Evolutionary conservation across 2,113 vertebrate genomes (phyloP).

Genomic region (Tupaia chinensis): DNA sequence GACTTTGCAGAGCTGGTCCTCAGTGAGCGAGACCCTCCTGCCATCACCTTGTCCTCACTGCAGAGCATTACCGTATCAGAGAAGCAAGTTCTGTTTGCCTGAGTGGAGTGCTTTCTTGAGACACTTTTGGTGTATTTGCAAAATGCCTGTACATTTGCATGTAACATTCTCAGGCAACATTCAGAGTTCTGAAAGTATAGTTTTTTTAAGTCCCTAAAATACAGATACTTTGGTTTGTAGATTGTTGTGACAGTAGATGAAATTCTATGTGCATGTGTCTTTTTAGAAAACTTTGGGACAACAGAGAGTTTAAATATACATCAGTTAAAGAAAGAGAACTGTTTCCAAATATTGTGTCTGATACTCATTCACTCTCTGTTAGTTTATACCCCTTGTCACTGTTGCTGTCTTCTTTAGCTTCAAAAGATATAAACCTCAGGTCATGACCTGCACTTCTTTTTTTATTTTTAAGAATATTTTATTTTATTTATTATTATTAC

Average conservation of each 20-base stretch:
- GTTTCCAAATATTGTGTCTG: neutral
- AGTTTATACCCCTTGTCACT: neutral
- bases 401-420: neutral
- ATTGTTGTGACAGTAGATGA: neutral
- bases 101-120: neutral
- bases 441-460: neutral
- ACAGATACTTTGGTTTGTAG: neutral
- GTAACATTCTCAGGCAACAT: neutral
- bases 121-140: neutral
- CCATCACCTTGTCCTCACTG: neutral
- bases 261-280: neutral
- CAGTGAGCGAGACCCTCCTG: neutral
- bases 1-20: neutral
- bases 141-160: neutral
- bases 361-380: neutral
- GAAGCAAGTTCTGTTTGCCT: neutral
- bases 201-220: neutral
- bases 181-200: neutral
- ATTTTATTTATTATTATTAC: too few species aligned
- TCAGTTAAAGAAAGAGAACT: neutral
- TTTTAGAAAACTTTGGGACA: neutral
- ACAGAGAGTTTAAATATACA: neutral
- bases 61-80: neutral
- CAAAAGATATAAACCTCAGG: neutral
- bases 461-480: too few species aligned